Conservation (phyloP, 1,140 invertebrate genomes). For the Apocrypta bakeri region DNA sequence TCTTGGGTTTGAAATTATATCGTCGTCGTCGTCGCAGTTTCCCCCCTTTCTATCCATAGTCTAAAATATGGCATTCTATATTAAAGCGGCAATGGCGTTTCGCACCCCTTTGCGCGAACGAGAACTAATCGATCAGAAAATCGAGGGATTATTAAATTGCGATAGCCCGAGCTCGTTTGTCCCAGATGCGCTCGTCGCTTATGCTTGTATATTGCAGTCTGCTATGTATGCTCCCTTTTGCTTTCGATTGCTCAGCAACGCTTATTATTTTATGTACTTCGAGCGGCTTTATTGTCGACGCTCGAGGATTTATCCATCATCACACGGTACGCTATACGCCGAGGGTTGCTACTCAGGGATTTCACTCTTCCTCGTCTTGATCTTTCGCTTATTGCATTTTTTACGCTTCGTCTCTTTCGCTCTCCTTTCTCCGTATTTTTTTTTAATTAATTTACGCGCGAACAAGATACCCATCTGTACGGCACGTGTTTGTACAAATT, state of each 20-base stretch:
- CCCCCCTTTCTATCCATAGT: background rate
- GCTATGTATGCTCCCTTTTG: slow-evolving; percentile 4
- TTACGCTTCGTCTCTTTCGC: slow-evolving; percentile 3
- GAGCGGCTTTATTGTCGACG: slow-evolving; percentile 27
- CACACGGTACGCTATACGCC: background rate
- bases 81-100: slow-evolving; percentile 22
- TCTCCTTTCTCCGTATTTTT: background rate
- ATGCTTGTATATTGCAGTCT: background rate
- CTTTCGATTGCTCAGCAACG: background rate
- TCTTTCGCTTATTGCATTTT: slow-evolving; percentile 33
- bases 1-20: slow-evolving; percentile 5
- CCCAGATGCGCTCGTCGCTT: slow-evolving; percentile 43
- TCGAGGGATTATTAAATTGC: slow-evolving; percentile 56
- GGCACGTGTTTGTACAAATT: no score
- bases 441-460: background rate
- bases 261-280: slow-evolving; percentile 40
- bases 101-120: slow-evolving; percentile 10
- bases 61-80: slow-evolving; percentile 35
- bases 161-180: slow-evolving; percentile 45
- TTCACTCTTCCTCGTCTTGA: background rate
- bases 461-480: background rate
- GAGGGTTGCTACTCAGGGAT: background rate
- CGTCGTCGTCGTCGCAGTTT: background rate
- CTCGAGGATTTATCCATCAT: slow-evolving; percentile 12
- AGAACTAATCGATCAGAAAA: slow-evolving; percentile 56